These are phyloP conservation scores for Zaprionus davidi DNA, from an alignment of 1,140 invertebrate genomes.

Conservation along the genomic window DNA sequence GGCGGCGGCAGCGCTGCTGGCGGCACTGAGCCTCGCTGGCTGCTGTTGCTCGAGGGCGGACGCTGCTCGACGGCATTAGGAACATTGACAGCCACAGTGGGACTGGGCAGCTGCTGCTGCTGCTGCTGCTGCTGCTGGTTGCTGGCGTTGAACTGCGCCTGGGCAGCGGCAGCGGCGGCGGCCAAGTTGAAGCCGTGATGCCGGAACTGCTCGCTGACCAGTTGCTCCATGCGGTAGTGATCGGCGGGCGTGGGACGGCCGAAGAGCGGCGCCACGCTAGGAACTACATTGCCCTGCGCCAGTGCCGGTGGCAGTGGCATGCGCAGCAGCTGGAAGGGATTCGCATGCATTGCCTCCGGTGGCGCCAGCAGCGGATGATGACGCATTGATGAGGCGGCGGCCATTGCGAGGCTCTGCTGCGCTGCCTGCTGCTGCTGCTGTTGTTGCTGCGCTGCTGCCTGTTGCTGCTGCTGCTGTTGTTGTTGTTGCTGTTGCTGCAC, in stretches of 20 bases:
- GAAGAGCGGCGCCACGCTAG: slow-evolving; percentile 88
- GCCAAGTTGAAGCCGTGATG: slow-evolving; percentile 89
- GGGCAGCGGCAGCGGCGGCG: slow-evolving; percentile 87
- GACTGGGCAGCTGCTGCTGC: slow-evolving; percentile 87
- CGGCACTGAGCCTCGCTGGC: slow-evolving; percentile 65
- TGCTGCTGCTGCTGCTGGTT: slow-evolving; percentile 81
- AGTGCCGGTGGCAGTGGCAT: slow-evolving; percentile 87
- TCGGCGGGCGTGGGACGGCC: slow-evolving; percentile 89
- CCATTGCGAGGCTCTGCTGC: slow-evolving; percentile 85
- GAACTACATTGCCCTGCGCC: slow-evolving; percentile 87
- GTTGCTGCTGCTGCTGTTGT: slow-evolving; percentile 19
- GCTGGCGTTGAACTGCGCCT: slow-evolving; percentile 85
- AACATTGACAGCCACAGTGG: slow-evolving; percentile 52
- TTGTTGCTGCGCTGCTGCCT: slow-evolving; percentile 9
- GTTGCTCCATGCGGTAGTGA: slow-evolving; percentile 91
- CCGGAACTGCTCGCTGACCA: slow-evolving; percentile 92
- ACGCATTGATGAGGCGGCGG: slow-evolving; percentile 86
- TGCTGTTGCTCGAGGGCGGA: slow-evolving; percentile 83
- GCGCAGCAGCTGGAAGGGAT: slow-evolving; percentile 88
- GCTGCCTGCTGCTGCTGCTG: slow-evolving; percentile 75
- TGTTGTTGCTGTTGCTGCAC: slow-evolving; percentile 80
- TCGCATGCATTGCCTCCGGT: slow-evolving; percentile 87
- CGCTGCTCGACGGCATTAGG: slow-evolving; percentile 73
- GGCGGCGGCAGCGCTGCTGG: slow-evolving; percentile 68
- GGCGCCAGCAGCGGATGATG: slow-evolving; percentile 88